Percentiles rank a stretch among this genome's conserved stretches.
These are phyloP conservation scores for Artemisiospiza belli DNA, from an alignment of 2,113 vertebrate species.

Conservation along the genomic window DNA sequence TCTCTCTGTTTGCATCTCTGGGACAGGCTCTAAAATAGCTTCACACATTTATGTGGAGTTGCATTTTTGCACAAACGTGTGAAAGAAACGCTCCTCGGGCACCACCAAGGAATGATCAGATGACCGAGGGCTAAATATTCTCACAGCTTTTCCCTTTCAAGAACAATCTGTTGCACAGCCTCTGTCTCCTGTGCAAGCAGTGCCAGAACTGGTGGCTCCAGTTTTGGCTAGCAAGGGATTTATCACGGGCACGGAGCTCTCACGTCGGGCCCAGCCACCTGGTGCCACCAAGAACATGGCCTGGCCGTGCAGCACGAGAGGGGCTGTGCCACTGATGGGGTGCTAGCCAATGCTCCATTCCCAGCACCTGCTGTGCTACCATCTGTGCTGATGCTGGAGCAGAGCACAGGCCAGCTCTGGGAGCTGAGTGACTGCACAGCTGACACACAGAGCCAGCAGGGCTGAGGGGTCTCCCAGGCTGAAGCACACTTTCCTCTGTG, in stretches of 20 bases:
- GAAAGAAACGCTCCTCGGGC: background rate
- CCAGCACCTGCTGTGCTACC: conserved; percentile 18
- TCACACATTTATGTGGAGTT: conserved; percentile 2
- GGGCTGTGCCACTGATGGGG: background rate
- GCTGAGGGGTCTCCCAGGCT: background rate
- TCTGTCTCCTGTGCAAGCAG: background rate
- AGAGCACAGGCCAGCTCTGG: background rate
- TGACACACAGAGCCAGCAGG: background rate
- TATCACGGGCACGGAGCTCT: background rate
- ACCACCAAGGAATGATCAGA: conserved; percentile 25
- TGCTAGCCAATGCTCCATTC: background rate
- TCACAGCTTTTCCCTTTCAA: conserved; percentile 36
- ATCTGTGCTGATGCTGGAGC: background rate
- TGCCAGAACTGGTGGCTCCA: background rate
- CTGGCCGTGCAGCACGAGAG: background rate
- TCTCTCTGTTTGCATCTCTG: background rate
- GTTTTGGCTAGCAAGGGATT: background rate
- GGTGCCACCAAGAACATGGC: background rate
- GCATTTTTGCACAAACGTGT: background rate
- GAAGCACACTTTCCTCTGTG: background rate
- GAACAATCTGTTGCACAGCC: conserved; percentile 22
- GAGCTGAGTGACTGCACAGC: background rate
- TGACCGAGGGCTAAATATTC: conserved; percentile 31
- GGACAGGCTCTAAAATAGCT: background rate
- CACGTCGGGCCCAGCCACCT: background rate